These are phyloP conservation scores for Sylvilagus bachmani DNA, from an alignment of 2,113 vertebrate species.

Conservation along the genomic window DNA sequence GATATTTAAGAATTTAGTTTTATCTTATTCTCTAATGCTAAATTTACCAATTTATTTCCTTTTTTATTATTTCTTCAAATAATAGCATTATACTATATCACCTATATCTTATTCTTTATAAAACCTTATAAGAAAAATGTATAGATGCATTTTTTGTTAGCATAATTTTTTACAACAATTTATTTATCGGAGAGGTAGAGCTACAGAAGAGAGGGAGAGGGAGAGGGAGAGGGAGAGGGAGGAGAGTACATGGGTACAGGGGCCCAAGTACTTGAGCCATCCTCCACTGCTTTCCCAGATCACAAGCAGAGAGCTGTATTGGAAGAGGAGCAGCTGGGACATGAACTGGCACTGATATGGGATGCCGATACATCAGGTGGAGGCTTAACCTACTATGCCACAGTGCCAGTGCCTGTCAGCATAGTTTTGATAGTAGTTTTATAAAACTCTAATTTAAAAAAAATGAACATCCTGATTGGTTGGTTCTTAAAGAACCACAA, in stretches of 20 bases:
- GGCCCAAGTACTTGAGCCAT: no score
- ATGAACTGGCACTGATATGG: no score
- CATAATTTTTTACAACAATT: background rate
- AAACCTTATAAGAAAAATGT: conserved; percentile 30
- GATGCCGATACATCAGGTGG: no score
- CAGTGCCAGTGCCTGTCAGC: background rate
- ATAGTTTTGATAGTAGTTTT: conserved; percentile 2
- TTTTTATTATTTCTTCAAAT: conserved; percentile 31
- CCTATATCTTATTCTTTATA: conserved; percentile 58
- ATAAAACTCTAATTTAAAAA: conserved; percentile 55
- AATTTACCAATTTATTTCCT: background rate
- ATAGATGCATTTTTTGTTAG: background rate
- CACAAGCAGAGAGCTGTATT: no score
- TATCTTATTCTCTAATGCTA: conserved; percentile 38
- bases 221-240: no score
- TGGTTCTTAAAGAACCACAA: conserved; percentile 41
- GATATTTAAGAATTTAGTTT: conserved; percentile 13
- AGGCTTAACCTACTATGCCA: no score
- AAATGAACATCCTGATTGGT: background rate
- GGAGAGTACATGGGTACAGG: no score
- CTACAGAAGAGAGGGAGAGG: no score
- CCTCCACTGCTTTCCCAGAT: no score
- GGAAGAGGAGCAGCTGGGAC: no score
- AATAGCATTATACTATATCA: background rate
- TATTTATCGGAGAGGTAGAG: no score